A percentile compares a stretch with the other conserved stretches of the same genome.
Conservation (phyloP, 2,113 vertebrate species). For the Mesoclemmys tuberculata region DNA sequence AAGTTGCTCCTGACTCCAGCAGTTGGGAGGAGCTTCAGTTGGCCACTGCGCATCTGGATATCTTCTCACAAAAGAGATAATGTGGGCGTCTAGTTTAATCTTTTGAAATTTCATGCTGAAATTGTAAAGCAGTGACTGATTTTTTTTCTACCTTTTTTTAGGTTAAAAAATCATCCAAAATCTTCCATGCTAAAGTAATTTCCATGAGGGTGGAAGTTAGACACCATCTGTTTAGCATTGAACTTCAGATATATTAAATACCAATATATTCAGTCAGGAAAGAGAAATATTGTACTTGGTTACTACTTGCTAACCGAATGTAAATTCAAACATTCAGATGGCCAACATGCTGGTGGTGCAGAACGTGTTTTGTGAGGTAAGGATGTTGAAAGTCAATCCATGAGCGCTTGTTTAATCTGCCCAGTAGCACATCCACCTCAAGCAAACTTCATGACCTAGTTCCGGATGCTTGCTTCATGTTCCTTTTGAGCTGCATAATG, state of each 20-base stretch:
- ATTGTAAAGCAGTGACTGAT: neutral
- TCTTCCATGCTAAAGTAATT: neutral
- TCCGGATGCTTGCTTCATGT: neutral
- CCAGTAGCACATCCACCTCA: neutral
- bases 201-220: neutral
- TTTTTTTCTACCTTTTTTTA: neutral
- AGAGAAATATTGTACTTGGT: neutral
- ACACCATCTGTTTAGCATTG: neutral
- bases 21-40: neutral
- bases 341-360: neutral
- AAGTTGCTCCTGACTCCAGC: neutral
- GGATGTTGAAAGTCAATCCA: neutral
- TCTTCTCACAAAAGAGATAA: neutral
- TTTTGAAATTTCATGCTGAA: neutral
- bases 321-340: fast-evolving
- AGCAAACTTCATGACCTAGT: neutral
- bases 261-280: neutral
- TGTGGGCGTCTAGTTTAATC: neutral
- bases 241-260: neutral
- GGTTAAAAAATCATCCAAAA: neutral
- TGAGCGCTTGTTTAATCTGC: neutral
- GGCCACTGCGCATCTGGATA: neutral
- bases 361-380: neutral
- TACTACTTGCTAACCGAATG: neutral
- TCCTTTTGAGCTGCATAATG: neutral